Percentiles rank a stretch among this genome's conserved stretches.
phyloP scores from a whole-genome alignment of 1,140 invertebrate species.

The honey bee (Apis mellifera) region DNA sequence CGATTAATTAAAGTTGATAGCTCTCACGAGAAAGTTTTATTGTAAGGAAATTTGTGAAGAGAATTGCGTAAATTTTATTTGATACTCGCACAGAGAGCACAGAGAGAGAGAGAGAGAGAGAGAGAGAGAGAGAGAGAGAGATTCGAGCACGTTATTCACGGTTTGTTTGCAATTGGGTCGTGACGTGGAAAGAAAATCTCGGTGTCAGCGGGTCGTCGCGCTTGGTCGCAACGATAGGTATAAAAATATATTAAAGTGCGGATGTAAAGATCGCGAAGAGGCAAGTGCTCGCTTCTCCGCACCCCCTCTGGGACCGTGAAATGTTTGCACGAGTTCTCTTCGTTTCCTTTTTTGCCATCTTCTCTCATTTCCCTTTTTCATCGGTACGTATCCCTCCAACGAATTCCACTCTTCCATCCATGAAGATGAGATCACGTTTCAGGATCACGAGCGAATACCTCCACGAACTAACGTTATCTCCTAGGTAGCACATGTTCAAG shows the following conservation, averaged over 20 bases:
- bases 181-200: slow-evolving; percentile 14
- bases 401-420: slow-evolving; percentile 25
- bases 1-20: too few relatives aligned
- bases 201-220: slow-evolving; percentile 41
- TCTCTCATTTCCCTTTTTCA: slow-evolving; percentile 38
- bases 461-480: not conserved
- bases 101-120: too few relatives aligned
- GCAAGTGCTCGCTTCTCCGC: not conserved
- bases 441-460: slow-evolving; percentile 30
- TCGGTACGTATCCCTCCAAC: slow-evolving; percentile 21
- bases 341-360: not conserved
- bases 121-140: too few relatives aligned
- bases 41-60: too few relatives aligned
- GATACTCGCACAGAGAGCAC: too few relatives aligned
- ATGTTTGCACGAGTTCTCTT: slow-evolving; percentile 7
- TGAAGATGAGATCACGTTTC: slow-evolving; percentile 54
- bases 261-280: slow-evolving; percentile 38
- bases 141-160: not conserved
- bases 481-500: too few relatives aligned
- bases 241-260: slow-evolving; percentile 50
- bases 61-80: too few relatives aligned
- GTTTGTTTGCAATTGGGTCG: not conserved
- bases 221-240: slow-evolving; percentile 11
- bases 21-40: too few relatives aligned
- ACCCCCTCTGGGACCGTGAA: slow-evolving; percentile 3